Percentiles rank a stretch among this genome's conserved stretches.
Evolutionary conservation across 2,888 invertebrate species (phyloP).

Genomic region (Plemyria rubiginata): DNA sequence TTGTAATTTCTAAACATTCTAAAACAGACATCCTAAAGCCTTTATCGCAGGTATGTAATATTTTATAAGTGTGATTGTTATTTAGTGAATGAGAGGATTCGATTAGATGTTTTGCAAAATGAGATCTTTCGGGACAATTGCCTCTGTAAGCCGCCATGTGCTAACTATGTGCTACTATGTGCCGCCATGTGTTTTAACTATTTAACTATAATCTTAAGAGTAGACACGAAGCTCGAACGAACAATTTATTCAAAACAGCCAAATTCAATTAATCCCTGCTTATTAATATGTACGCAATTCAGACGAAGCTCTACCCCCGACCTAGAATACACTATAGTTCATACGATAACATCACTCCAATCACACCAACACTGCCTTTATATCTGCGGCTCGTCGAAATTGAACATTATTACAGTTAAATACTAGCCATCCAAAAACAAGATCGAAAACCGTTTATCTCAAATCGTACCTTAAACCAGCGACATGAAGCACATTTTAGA

Average conservation of each 20-base stretch:
- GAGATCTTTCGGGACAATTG: too few relatives aligned
- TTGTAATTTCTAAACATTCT: too few relatives aligned
- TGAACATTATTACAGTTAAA: neutral
- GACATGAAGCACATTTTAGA: conserved; percentile 1
- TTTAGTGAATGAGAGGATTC: too few relatives aligned
- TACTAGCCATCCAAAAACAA: neutral
- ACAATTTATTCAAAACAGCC: conserved; percentile 7
- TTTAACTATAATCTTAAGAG: too few relatives aligned
- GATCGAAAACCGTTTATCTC: neutral
- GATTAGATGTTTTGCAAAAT: too few relatives aligned
- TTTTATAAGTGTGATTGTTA: too few relatives aligned
- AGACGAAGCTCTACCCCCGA: conserved; percentile 11
- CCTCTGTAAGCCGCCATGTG: too few relatives aligned
- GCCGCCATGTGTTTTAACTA: too few relatives aligned
- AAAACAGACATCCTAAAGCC: too few relatives aligned
- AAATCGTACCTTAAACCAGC: neutral
- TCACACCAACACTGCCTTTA: neutral
- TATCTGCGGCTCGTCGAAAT: conserved; percentile 1
- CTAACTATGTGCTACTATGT: too few relatives aligned
- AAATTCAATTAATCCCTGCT: conserved; percentile 21
- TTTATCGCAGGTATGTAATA: too few relatives aligned
- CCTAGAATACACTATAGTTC: conserved; percentile 1
- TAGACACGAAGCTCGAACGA: neutral
- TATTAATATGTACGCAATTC: conserved; percentile 20
- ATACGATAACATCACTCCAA: neutral